Base-by-base conservation (phyloP, 1,140 invertebrate genomes). In the Acromyrmex charruanus region DNA sequence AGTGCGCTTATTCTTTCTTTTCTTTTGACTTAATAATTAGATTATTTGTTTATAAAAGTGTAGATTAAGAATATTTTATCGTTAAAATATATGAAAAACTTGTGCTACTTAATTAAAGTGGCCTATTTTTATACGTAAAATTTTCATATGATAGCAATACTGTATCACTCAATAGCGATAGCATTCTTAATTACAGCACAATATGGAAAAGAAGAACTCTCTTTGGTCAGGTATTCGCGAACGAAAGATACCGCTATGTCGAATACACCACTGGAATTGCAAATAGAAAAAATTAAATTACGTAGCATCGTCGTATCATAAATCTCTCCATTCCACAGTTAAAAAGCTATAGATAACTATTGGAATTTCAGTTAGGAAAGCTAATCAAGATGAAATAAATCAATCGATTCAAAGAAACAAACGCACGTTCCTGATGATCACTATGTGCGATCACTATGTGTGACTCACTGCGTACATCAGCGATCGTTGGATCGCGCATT, bases 391-490 rank as follows among this genome's bases (percentile, higher is more conserved):
- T 81, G 21, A 58, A 71, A 81, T 81, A 59, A 69, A 81, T 81
- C 79, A 49, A 71, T 71, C 53, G 79, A 81, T 81, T 81, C 65
- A n/a, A 53, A 81, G 79, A 81, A 81, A 81, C 66, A 71, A 81
- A 81, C 51, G 65, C 80, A 66, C 72, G 55, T 79, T 79, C 65
- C 28, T 35, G 79, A 69, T 55, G 65, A 81, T 81, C 77, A 35
- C 66, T 84, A 77, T 55, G 61, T 35, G 16, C 35, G 61, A 85
- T 65, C 44, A 25, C 25, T 25, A 25, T 25, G 1, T 25, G 65
- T 88, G 90, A 92, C 77, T 91, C 87, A 86, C 75, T 75, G 25
- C 16, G 44, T 61, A 58, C 16, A 55, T 85, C 88, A 35, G 31
- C 58, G 74, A 89, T 74, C 80, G 16, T n/a, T 21, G 31, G 7